These are phyloP conservation scores for Sisyra terminalis DNA, from an alignment of 2,888 invertebrate species.

Conservation along the genomic window DNA sequence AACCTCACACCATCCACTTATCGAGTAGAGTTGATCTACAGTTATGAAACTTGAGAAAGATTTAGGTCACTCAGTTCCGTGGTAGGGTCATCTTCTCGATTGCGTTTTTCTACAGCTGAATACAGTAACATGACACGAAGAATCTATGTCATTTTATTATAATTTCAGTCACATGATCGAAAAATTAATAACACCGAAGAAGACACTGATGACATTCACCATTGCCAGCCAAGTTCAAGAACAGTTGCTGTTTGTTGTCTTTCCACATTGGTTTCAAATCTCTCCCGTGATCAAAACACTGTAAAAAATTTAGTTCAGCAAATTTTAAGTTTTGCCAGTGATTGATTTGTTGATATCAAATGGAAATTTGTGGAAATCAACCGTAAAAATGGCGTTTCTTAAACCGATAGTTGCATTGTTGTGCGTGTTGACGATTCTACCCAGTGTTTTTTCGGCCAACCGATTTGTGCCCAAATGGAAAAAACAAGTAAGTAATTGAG, in stretches of 20 bases:
- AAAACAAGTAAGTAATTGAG: constrained; percentile 53
- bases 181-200: too few relatives aligned
- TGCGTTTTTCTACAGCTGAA: neutral
- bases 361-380: neutral
- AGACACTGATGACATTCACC: too few relatives aligned
- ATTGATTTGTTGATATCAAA: neutral
- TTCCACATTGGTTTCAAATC: neutral
- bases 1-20: too few relatives aligned
- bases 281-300: neutral
- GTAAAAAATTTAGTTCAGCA: neutral
- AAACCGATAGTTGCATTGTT: neutral
- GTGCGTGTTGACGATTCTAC: constrained; percentile 9
- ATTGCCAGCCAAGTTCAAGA: neutral
- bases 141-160: neutral
- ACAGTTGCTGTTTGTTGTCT: neutral
- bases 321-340: too few relatives aligned
- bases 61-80: constrained; percentile 2
- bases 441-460: constrained; percentile 23
- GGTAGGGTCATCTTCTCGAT: constrained; percentile 3
- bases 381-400: neutral
- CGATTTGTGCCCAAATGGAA: constrained; percentile 65
- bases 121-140: neutral
- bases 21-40: too few relatives aligned
- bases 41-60: too few relatives aligned
- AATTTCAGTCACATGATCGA: neutral